Conservation (phyloP, 1,140 invertebrate genomes). For the Linepithema humile region DNA sequence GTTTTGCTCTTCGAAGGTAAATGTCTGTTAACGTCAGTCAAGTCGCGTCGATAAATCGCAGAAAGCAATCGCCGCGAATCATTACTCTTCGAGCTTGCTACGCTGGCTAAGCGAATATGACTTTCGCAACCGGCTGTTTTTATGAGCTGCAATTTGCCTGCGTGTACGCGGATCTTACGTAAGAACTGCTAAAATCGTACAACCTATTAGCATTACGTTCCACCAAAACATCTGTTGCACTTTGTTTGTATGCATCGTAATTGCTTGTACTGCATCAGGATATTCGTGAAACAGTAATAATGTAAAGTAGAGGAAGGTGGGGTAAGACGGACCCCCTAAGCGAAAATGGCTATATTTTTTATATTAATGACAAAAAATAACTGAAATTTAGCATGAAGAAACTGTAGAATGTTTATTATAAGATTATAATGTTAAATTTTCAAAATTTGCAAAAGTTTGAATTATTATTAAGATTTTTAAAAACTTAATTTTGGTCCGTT, state of each 20-base stretch:
- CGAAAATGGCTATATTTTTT: no score
- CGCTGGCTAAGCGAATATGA: conserved; percentile 37
- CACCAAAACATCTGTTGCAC: conserved; percentile 1
- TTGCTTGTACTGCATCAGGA: not conserved
- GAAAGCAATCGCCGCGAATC: conserved; percentile 12
- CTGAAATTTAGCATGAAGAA: no score
- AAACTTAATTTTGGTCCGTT: no score
- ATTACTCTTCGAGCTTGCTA: conserved; percentile 49
- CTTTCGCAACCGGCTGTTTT: not conserved
- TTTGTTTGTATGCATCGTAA: not conserved
- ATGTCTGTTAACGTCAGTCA: conserved; percentile 46
- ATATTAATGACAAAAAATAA: no score
- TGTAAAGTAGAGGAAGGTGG: no score
- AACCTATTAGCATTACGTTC: conserved; percentile 53
- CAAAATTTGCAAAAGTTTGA: no score
- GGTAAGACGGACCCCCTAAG: no score
- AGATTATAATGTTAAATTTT: no score
- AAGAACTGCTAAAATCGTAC: conserved; percentile 22
- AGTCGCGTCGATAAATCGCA: conserved; percentile 36
- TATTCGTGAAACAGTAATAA: not conserved
- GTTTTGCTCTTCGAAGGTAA: conserved; percentile 32
- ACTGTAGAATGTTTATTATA: no score
- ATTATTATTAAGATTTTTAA: no score
- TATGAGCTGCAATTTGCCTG: conserved; percentile 37
- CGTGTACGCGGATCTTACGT: not conserved